Conservation (phyloP, 2,113 vertebrate genomes). For the Lagopus muta region DNA sequence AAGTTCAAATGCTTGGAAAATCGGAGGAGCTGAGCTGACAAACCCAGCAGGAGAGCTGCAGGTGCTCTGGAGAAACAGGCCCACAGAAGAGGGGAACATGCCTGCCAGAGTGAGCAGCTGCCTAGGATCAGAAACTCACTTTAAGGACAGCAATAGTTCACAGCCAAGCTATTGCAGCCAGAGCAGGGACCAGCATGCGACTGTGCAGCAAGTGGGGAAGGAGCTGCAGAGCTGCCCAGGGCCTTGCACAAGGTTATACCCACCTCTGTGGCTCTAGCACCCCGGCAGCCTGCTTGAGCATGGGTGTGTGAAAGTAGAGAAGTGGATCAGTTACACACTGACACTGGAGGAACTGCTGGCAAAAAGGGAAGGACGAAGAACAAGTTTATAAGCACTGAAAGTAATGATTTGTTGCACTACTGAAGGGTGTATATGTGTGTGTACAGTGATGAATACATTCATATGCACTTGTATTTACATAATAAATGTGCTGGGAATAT, state of each 20-base stretch:
- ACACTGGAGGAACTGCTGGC: no score
- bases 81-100: accelerated
- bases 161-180: neutral
- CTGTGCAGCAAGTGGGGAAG: neutral
- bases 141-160: neutral
- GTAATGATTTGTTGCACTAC: neutral
- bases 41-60: neutral
- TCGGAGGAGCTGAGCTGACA: neutral
- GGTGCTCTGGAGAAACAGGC: neutral
- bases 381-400: neutral
- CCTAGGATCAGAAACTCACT: neutral
- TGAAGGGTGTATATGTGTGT: neutral
- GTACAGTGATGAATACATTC: no score
- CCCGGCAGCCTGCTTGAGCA: neutral
- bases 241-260: neutral
- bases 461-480: no score
- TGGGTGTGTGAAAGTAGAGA: neutral
- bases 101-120: neutral
- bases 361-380: neutral
- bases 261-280: no score
- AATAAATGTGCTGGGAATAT: neutral
- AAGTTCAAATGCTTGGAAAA: neutral
- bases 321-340: neutral
- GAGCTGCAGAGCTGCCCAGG: neutral
- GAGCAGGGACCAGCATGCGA: neutral